Percentiles rank a stretch among this genome's conserved stretches.
Conservation (phyloP, 2,113 vertebrate species). For the Amazona guildingii region DNA sequence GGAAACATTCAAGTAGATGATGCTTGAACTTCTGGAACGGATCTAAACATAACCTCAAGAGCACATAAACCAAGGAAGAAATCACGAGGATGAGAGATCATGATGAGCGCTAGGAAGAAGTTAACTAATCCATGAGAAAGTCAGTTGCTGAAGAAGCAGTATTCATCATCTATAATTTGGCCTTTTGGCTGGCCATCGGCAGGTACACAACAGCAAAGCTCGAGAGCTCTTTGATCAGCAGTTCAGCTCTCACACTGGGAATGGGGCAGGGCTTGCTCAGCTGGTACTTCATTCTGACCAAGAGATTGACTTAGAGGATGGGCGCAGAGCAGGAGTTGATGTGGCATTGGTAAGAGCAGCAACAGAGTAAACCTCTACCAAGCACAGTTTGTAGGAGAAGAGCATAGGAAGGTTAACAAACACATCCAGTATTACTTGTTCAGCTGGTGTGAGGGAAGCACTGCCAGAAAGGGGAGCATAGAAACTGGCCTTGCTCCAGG, state of each 20-base stretch:
- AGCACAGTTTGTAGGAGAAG: neutral
- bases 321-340: neutral
- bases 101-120: neutral
- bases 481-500: conserved; percentile 26
- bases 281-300: conserved; percentile 21
- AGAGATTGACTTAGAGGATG: neutral
- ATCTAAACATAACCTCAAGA: neutral
- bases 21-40: neutral
- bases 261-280: conserved; percentile 1
- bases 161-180: neutral
- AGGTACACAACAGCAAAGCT: neutral
- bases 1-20: neutral
- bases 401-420: conserved; percentile 51
- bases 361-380: neutral
- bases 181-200: neutral
- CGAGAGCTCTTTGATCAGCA: conserved; percentile 25
- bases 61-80: neutral
- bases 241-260: neutral
- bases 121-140: neutral
- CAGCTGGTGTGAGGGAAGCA: conserved; percentile 31
- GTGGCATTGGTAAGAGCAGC: neutral
- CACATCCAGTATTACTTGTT: conserved; percentile 33
- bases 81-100: neutral
- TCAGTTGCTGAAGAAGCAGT: conserved; percentile 8
- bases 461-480: conserved; percentile 31